These are phyloP conservation scores for Xyrichtys novacula DNA, from an alignment of 2,797 vertebrate species.

Conservation along the genomic window DNA sequence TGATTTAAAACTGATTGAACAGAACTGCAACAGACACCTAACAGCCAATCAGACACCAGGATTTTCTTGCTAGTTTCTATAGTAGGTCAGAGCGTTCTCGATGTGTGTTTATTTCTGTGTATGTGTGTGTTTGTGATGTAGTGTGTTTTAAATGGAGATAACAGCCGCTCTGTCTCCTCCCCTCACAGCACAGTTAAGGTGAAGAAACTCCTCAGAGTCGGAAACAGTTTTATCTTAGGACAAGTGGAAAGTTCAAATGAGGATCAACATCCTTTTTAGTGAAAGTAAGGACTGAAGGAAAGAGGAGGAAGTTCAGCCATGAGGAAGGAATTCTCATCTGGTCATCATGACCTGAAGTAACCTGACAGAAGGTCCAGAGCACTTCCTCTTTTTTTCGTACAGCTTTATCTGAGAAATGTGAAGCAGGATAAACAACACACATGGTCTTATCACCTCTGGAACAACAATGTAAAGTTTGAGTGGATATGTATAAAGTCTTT, in stretches of 20 bases:
- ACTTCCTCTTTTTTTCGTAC: no score
- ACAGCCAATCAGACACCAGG: background rate
- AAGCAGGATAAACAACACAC: no score
- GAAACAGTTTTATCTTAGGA: background rate
- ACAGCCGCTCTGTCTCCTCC: slow-evolving; percentile 11
- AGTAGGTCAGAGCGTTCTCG: background rate
- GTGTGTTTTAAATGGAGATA: slow-evolving; percentile 24
- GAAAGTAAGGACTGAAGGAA: no score
- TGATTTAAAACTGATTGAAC: background rate
- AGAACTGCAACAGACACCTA: background rate
- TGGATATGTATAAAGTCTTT: no score
- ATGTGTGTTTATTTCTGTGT: background rate
- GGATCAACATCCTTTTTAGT: background rate
- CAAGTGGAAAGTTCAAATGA: background rate
- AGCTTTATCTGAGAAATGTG: no score
- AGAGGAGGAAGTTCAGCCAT: no score
- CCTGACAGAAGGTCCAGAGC: no score
- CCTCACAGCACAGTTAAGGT: background rate
- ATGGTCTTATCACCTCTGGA: no score
- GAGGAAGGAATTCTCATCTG: no score
- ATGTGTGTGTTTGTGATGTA: slow-evolving; percentile 10
- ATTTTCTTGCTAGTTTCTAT: background rate
- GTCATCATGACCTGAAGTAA: no score
- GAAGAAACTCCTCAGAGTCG: background rate
- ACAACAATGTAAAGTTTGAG: no score